These are phyloP conservation scores for Ascaphus truei DNA, from an alignment of 2,113 vertebrate species.

Conservation along the genomic window DNA sequence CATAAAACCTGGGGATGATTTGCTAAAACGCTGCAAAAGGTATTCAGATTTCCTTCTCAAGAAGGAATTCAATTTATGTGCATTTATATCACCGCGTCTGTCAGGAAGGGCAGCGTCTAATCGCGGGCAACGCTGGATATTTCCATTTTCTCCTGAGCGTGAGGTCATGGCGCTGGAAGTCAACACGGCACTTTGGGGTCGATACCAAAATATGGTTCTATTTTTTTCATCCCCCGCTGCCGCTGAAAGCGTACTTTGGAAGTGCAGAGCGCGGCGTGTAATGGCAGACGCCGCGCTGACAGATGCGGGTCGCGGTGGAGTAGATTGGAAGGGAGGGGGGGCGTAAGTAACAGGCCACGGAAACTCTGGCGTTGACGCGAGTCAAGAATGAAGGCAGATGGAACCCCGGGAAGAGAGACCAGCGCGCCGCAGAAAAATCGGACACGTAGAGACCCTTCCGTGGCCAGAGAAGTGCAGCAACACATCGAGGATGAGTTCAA, in stretches of 20 bases:
- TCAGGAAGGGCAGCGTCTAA: conserved; percentile 95
- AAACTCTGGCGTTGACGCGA: too few relatives aligned
- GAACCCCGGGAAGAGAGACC: too few relatives aligned
- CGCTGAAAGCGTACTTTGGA: conserved; percentile 65
- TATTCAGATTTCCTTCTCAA: conserved; percentile 92
- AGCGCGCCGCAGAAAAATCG: too few relatives aligned
- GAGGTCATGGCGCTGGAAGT: conserved; percentile 74
- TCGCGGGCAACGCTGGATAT: conserved; percentile 86
- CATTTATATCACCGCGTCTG: conserved; percentile 98
- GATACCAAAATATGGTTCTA: conserved; percentile 63
- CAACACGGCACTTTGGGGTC: conserved; percentile 60
- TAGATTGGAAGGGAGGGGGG: too few relatives aligned
- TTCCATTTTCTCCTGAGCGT: conserved; percentile 75
- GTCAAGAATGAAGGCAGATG: too few relatives aligned
- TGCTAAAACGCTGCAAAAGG: conserved; percentile 90
- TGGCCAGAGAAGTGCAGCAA: too few relatives aligned
- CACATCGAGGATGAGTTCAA: too few relatives aligned
- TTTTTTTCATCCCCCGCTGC: conserved; percentile 56
- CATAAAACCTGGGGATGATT: conserved; percentile 93
- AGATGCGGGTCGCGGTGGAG: background rate
- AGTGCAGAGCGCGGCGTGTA: conserved; percentile 66
- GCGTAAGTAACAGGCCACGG: too few relatives aligned
- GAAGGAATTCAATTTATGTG: conserved; percentile 98
- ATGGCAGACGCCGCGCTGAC: conserved; percentile 61
- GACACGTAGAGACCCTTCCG: too few relatives aligned